Conservation (phyloP, 1,140 invertebrate genomes). For the Caenorhabditis latens region DNA sequence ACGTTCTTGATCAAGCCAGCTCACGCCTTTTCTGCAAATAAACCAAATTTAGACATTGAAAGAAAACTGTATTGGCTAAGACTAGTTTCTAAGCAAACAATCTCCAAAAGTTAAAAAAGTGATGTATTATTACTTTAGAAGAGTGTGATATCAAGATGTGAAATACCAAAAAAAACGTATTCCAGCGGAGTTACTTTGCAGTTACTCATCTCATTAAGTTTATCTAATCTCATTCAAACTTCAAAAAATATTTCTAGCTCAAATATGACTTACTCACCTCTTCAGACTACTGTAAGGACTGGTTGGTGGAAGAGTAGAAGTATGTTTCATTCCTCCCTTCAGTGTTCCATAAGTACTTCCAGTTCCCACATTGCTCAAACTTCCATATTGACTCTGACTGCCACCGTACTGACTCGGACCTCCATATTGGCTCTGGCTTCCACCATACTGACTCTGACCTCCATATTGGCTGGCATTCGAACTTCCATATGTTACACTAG, state of each 20-base stretch:
- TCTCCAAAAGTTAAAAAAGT: background rate
- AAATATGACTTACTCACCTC: slow-evolving; percentile 19
- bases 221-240: no score
- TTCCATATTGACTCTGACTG: slow-evolving; percentile 45
- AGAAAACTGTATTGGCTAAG: background rate
- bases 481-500: slow-evolving; percentile 48
- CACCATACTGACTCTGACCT: background rate
- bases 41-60: background rate
- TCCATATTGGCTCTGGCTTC: slow-evolving; percentile 14
- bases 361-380: slow-evolving; percentile 48
- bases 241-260: no score
- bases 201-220: no score
- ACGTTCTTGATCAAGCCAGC: slow-evolving; percentile 63
- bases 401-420: background rate
- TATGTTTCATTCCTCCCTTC: slow-evolving; percentile 34
- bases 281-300: slow-evolving; percentile 61
- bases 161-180: no score
- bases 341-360: slow-evolving; percentile 48
- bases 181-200: no score
- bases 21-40: slow-evolving; percentile 61
- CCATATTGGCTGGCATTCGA: slow-evolving; percentile 11
- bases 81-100: slow-evolving; percentile 9
- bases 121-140: no score
- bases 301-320: slow-evolving; percentile 25
- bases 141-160: no score